Evolutionary conservation across 2,113 vertebrate genomes (phyloP).

Genomic region (Chascanopsetta lugubris): DNA sequence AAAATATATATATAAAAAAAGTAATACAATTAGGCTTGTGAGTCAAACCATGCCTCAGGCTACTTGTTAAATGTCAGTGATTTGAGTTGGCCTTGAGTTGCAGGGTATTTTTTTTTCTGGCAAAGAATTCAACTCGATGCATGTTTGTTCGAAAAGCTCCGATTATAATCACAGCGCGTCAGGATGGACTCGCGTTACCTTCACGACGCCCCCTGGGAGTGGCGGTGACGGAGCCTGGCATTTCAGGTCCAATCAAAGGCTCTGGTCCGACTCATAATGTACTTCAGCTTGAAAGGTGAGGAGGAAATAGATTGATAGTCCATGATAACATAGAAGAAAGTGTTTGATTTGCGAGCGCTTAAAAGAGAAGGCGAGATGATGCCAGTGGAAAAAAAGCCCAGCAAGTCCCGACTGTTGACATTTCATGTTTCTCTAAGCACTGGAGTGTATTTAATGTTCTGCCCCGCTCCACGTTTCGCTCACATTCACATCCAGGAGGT

Average conservation of each 20-base stretch:
- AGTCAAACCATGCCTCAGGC: constrained; percentile 44
- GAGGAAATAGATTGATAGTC: neutral
- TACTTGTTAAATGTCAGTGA: constrained; percentile 54
- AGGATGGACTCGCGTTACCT: neutral
- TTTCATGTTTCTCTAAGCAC: constrained; percentile 7
- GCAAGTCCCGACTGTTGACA: constrained; percentile 15
- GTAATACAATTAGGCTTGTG: constrained; percentile 30
- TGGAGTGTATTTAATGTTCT: constrained; percentile 2
- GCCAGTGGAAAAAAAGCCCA: constrained; percentile 2
- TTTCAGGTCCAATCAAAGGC: constrained; percentile 3
- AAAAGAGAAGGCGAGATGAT: constrained; percentile 3
- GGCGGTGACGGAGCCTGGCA: neutral
- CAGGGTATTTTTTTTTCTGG: neutral
- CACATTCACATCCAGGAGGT: constrained; percentile 13
- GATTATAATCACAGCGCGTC: neutral
- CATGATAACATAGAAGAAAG: neutral
- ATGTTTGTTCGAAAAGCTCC: constrained; percentile 10
- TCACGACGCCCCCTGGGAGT: constrained; percentile 4
- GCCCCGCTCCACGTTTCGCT: neutral
- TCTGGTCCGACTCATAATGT: neutral
- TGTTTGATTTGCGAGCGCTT: neutral
- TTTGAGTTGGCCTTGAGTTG: constrained; percentile 11
- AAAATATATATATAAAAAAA: constrained; percentile 8
- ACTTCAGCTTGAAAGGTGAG: neutral
- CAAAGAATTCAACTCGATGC: constrained; percentile 12